Evolutionary conservation across 92 coral and sea anemone genomes (phyloP).

Genomic region (Heteractis magnifica): DNA sequence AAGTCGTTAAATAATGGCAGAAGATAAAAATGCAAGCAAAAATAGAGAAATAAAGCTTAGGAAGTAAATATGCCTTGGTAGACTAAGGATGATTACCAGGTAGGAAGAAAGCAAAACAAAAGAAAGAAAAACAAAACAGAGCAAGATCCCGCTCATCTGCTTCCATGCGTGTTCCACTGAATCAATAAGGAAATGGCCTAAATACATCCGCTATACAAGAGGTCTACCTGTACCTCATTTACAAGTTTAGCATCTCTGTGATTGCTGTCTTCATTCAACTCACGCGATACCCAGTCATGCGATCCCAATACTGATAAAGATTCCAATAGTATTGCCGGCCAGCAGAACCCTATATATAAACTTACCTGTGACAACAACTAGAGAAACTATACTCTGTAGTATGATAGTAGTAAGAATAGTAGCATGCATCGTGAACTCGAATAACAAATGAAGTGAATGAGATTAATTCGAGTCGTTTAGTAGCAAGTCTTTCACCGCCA

Average conservation of each 20-base stretch:
- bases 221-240: too few relatives aligned
- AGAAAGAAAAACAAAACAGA: background rate
- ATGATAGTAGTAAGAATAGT: background rate
- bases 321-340: background rate
- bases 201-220: too few relatives aligned
- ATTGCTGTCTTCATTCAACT: too few relatives aligned
- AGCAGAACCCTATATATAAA: background rate
- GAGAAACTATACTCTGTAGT: background rate
- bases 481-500: background rate
- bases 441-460: background rate
- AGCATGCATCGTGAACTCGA: background rate
- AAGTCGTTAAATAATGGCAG: background rate
- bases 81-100: background rate
- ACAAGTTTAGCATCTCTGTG: too few relatives aligned
- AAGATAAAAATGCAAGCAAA: too few relatives aligned
- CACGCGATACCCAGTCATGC: too few relatives aligned
- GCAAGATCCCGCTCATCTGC: too few relatives aligned
- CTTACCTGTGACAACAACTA: background rate
- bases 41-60: background rate
- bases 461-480: background rate
- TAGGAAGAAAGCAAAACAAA: background rate
- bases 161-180: too few relatives aligned
- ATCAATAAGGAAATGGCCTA: background rate
- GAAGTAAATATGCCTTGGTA: too few relatives aligned
- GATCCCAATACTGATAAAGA: too few relatives aligned